Evolutionary conservation across 2,797 vertebrate genomes (phyloP).

Genomic region (Champsocephalus gunnari): DNA sequence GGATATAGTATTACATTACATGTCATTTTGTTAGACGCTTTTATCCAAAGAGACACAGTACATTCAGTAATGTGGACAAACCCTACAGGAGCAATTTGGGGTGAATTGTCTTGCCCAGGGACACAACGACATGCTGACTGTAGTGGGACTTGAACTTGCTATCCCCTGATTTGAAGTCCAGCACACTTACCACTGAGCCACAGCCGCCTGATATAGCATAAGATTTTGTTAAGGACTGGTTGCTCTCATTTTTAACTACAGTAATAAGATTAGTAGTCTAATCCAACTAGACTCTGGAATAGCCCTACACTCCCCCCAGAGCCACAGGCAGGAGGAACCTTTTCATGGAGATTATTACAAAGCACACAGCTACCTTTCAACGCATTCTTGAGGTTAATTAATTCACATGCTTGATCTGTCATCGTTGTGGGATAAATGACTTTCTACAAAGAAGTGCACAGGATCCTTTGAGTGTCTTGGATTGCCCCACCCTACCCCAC

Average conservation of each 20-base stretch:
- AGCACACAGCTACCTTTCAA: conserved; percentile 13
- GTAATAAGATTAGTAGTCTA: conserved; percentile 85
- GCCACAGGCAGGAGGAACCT: conserved; percentile 20
- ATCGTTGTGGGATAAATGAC: conserved; percentile 14
- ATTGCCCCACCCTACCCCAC: not conserved
- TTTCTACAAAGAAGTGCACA: conserved; percentile 17
- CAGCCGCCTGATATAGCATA: not conserved
- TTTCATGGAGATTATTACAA: conserved; percentile 3
- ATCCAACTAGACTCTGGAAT: conserved; percentile 80
- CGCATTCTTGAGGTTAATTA: conserved; percentile 15
- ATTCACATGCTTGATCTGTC: not conserved
- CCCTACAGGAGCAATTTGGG: no score
- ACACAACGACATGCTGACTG: no score
- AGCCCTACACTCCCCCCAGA: conserved; percentile 50
- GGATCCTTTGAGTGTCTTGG: conserved; percentile 21
- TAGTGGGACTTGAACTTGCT: no score
- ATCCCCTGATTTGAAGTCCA: no score
- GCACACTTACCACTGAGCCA: no score
- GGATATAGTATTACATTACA: not conserved
- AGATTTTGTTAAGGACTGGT: conserved; percentile 54
- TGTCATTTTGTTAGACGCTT: no score
- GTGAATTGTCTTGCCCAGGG: no score
- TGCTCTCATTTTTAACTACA: conserved; percentile 46
- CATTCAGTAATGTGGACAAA: no score
- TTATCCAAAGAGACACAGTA: no score